These are phyloP conservation scores for Macquaria ambigua DNA, from an alignment of 2,113 vertebrate genomes.

Conservation along the genomic window DNA sequence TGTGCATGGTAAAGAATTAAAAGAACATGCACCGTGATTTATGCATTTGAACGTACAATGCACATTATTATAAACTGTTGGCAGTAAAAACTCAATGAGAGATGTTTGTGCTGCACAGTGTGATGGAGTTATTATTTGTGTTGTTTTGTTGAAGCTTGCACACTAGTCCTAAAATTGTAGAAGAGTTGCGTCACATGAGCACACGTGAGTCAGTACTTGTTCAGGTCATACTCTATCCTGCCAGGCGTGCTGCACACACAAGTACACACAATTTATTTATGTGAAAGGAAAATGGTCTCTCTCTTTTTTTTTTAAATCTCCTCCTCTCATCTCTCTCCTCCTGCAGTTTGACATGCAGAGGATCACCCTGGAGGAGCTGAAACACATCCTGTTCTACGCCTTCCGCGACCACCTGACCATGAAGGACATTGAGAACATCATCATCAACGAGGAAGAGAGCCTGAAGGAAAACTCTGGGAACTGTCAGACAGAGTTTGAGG, in stretches of 20 bases:
- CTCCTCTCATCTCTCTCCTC: slow-evolving; percentile 9
- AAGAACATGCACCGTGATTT: slow-evolving; percentile 29
- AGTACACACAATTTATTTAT: slow-evolving; percentile 3
- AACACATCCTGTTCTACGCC: slow-evolving; percentile 98
- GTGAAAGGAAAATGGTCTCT: neutral
- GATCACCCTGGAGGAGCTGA: slow-evolving; percentile 97
- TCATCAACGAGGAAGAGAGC: slow-evolving; percentile 98
- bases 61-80: neutral
- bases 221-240: neutral
- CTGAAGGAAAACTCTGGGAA: slow-evolving; percentile 96
- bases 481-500: slow-evolving; percentile 97
- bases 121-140: neutral
- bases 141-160: slow-evolving; percentile 7
- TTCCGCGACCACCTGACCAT: slow-evolving; percentile 98
- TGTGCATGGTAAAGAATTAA: neutral
- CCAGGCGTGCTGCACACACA: neutral
- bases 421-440: slow-evolving; percentile 99
- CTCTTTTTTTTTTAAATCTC: neutral
- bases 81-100: neutral
- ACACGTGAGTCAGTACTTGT: neutral
- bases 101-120: neutral
- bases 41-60: neutral
- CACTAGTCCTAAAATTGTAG: neutral
- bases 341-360: slow-evolving; percentile 98
- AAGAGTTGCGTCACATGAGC: neutral